Evolutionary conservation across 2,797 vertebrate genomes (phyloP), one percentile per base, ranked within the genome.

Genomic region (Loriculus beryllinus): DNA sequence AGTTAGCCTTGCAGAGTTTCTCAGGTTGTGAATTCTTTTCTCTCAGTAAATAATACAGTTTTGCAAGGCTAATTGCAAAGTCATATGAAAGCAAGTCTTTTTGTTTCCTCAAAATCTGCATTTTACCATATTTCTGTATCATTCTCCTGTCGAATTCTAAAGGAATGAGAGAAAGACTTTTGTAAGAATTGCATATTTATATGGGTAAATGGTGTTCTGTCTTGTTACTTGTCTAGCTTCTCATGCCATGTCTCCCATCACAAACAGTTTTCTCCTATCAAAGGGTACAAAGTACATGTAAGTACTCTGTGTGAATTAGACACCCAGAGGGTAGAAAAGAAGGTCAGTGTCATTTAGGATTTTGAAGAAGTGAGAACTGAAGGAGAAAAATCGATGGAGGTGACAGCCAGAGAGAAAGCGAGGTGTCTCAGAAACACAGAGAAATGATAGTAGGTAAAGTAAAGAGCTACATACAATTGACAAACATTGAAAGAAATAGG

Each of bases 291-390:
- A 45, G 37, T 3, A 31, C 10, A 10, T n/a, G 39, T 8, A 67
- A 82, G 51, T 48, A 56, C 56, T 77, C 37, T 47, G 22, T 54
- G 67, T 17, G 84, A 82, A 59, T 77, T 18, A 45, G 51, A 80
- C 37, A 77, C 71, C 43, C 51, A 91, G 68, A 74, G 18, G 23
- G 47, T 49, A 88, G 47, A 75, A 62, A 14, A 77, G 72, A 75
- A 94, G 68, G 71, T 64, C 70, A 33, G 31, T 52, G 68, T 62
- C 56, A 70, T 67, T 68, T n/a, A 92, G 68, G 75, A 80, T 89
- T 91, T 80, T 74, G 48, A 87, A 82, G 28, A 92, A 76, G 33
- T 63, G 45, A 93, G 49, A 96, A 51, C 12, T 0, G 0, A 91
- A 85, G 29, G 64, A 85, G 57, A 67, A 89, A 74, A 93, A 89